phyloP scores from a whole-genome alignment of 2,888 invertebrate species.

The Diabrotica balteata region DNA sequence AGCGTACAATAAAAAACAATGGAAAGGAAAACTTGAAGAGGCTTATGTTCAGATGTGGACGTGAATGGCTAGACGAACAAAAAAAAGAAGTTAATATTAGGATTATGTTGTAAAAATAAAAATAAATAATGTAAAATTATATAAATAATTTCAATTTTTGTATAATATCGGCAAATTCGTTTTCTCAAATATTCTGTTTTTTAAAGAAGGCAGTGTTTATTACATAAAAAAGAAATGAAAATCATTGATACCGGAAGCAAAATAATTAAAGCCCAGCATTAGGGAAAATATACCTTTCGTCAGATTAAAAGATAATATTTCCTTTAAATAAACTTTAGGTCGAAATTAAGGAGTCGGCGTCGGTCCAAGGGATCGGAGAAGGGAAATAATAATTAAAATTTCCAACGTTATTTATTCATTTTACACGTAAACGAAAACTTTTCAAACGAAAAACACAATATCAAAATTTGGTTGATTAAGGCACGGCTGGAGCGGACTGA shows the following conservation, averaged over 20 bases:
- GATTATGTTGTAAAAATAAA: too few species aligned
- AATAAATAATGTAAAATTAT: too few species aligned
- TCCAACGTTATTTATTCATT: slow-evolving; percentile 56
- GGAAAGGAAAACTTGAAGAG: too few species aligned
- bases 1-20: too few species aligned
- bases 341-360: slow-evolving; percentile 44
- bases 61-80: too few species aligned
- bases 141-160: too few species aligned
- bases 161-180: too few species aligned
- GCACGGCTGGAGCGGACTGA: slow-evolving; percentile 55
- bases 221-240: slow-evolving; percentile 3
- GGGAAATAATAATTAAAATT: slow-evolving; percentile 56
- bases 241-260: slow-evolving; percentile 7
- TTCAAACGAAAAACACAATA: slow-evolving; percentile 46
- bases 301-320: slow-evolving; percentile 47
- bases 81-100: too few species aligned
- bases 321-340: slow-evolving; percentile 46
- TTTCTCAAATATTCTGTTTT: too few species aligned
- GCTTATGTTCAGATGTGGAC: too few species aligned
- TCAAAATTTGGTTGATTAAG: slow-evolving; percentile 60
- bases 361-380: slow-evolving; percentile 38
- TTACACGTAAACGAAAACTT: slow-evolving; percentile 55
- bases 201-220: neutral
- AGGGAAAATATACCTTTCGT: slow-evolving; percentile 30
- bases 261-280: slow-evolving; percentile 18